These are phyloP conservation scores for Ptychodera flava DNA, from an alignment of 35 echinoderm and acorn worm genomes.

Conservation along the genomic window DNA sequence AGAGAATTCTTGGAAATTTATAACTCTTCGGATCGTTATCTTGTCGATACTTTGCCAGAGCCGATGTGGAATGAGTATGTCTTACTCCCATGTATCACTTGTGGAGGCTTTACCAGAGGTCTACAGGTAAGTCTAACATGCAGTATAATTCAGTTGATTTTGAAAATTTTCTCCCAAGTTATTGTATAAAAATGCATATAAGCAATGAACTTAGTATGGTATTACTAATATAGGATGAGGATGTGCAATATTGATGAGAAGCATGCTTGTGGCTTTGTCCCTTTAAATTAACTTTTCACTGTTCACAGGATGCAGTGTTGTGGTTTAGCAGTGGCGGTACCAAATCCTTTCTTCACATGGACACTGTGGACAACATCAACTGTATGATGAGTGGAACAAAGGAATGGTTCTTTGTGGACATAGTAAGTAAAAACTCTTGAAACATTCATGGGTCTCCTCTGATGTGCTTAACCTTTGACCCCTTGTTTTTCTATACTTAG, in stretches of 20 bases:
- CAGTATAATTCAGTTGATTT: no score
- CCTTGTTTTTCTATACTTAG: no score
- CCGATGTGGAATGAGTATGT: constrained; percentile 53
- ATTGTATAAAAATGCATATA: no score
- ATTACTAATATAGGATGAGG: no score
- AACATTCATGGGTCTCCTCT: no score
- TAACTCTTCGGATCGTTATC: constrained; percentile 68
- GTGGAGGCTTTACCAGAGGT: neutral
- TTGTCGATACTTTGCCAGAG: constrained; percentile 67
- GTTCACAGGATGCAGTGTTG: constrained; percentile 61
- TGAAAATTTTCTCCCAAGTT: no score
- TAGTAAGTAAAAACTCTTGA: constrained; percentile 45
- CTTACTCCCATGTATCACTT: neutral
- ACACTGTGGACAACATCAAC: constrained; percentile 16
- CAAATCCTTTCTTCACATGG: constrained; percentile 15
- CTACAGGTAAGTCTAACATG: neutral
- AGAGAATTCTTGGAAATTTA: constrained; percentile 58
- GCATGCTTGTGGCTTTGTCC: no score
- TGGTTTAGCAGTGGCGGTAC: constrained; percentile 30
- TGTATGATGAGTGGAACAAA: constrained; percentile 21
- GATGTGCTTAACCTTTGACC: no score
- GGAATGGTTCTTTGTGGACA: constrained; percentile 11
- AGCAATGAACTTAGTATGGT: no score
- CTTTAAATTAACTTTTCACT: no score
- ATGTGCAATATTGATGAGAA: no score